phyloP scores from a whole-genome alignment of 2,888 invertebrate species.

The Melipona beecheii region DNA sequence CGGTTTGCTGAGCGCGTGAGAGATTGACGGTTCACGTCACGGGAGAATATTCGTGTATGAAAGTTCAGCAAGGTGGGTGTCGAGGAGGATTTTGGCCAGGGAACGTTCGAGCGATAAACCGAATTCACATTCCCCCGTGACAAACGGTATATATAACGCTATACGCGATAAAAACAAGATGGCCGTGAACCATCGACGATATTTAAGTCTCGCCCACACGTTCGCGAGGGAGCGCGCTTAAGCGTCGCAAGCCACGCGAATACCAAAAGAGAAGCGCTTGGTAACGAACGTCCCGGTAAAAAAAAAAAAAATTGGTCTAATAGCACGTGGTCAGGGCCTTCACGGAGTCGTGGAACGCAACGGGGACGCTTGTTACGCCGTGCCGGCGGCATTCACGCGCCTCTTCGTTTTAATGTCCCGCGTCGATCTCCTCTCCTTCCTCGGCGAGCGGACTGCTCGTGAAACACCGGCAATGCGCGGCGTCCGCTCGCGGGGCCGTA shows the following conservation, averaged over 20 bases:
- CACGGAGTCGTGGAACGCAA: neutral
- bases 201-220: conserved; percentile 23
- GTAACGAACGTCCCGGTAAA: conserved; percentile 40
- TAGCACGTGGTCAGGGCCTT: conserved; percentile 31
- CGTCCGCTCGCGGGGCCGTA: conserved; percentile 67
- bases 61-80: neutral
- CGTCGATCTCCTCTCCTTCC: conserved; percentile 49
- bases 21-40: neutral
- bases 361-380: conserved; percentile 49
- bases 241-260: conserved; percentile 19
- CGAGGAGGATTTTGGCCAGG: neutral
- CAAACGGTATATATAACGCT: neutral
- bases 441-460: conserved; percentile 18
- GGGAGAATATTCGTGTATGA: neutral
- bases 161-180: conserved; percentile 7
- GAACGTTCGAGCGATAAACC: neutral
- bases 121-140: neutral
- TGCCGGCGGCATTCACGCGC: conserved; percentile 58
- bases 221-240: neutral
- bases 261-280: neutral
- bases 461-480: conserved; percentile 56
- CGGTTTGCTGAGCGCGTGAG: neutral
- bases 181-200: neutral
- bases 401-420: conserved; percentile 73
- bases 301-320: conserved; percentile 60